A percentile compares a stretch with the other conserved stretches of the same genome.
These are phyloP conservation scores for Megaustenia siamemsis DNA, from an alignment of 2,888 invertebrate genomes.

Conservation along the genomic window DNA sequence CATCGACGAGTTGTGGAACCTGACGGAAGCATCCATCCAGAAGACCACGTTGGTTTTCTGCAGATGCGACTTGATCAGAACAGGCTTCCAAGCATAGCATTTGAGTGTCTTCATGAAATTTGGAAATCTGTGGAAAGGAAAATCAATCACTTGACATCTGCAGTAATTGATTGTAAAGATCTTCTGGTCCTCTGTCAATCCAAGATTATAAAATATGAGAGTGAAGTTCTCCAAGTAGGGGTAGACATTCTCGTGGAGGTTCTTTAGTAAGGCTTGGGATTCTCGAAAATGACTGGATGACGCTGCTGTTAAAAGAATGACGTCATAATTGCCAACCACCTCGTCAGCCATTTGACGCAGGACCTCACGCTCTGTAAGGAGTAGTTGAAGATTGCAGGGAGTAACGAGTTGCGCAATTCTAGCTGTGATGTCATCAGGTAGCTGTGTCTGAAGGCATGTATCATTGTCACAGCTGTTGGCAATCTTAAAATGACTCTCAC, in stretches of 20 bases:
- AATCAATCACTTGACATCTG: conserved; percentile 38
- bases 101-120: conserved; percentile 12
- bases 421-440: not conserved
- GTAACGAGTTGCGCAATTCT: conserved; percentile 32
- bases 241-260: conserved; percentile 42
- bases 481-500: not conserved
- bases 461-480: conserved; percentile 46
- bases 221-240: conserved; percentile 46
- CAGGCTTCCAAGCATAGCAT: conserved; percentile 52
- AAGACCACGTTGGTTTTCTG: conserved; percentile 37
- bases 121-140: conserved; percentile 49
- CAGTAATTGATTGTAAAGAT: conserved; percentile 32
- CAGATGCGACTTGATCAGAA: conserved; percentile 31
- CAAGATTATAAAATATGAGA: conserved; percentile 38
- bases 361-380: not conserved
- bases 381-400: conserved; percentile 6
- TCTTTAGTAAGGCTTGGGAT: conserved; percentile 47
- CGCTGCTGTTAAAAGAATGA: conserved; percentile 53
- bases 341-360: conserved; percentile 43
- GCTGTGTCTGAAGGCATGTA: conserved; percentile 6
- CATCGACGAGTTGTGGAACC: not conserved
- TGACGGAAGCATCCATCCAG: conserved; percentile 50
- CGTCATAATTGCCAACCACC: conserved; percentile 24
- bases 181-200: conserved; percentile 28
- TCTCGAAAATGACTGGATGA: conserved; percentile 54